Conservation (phyloP, 37 sponge, comb jelly and placozoan genomes). For the Oscarella lobularis region DNA sequence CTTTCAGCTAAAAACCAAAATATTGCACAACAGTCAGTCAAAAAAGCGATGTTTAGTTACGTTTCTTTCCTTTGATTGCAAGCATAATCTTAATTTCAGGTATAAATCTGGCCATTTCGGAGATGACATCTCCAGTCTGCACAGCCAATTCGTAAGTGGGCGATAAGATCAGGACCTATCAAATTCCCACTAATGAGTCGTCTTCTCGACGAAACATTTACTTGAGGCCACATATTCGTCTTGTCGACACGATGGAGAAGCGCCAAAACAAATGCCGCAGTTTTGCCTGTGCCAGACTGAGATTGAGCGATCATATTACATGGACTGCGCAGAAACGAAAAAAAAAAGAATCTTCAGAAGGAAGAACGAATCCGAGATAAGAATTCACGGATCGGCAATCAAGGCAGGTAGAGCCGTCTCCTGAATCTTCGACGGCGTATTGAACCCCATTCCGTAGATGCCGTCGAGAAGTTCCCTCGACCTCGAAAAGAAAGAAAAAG, state of each 20-base stretch:
- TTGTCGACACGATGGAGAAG: constrained; percentile 69
- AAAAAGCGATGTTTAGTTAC: not conserved
- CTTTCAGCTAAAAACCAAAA: too few species aligned
- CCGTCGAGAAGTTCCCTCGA: constrained; percentile 71
- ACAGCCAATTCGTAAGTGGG: constrained; percentile 88
- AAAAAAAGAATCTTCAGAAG: too few species aligned
- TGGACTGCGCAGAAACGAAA: too few species aligned
- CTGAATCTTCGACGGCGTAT: constrained; percentile 86
- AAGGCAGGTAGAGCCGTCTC: constrained; percentile 84
- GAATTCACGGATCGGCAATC: constrained; percentile 71
- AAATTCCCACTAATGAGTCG: too few species aligned
- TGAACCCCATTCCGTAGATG: constrained; percentile 92
- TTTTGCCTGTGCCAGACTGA: constrained; percentile 96
- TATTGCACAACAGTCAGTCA: too few species aligned
- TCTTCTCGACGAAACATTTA: too few species aligned
- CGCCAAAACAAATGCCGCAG: constrained; percentile 89
- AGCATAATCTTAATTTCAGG: constrained; percentile 38
- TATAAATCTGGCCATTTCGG: constrained; percentile 51
- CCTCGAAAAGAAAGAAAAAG: constrained; percentile 30
- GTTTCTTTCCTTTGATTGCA: constrained; percentile 57
- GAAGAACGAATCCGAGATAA: too few species aligned
- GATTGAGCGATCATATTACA: constrained; percentile 88
- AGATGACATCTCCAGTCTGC: constrained; percentile 63
- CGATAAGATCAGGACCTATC: constrained; percentile 79
- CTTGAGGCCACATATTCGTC: constrained; percentile 62